Evolutionary conservation across 2,113 vertebrate genomes (phyloP).

Genomic region (Chiloscyllium plagiosum): DNA sequence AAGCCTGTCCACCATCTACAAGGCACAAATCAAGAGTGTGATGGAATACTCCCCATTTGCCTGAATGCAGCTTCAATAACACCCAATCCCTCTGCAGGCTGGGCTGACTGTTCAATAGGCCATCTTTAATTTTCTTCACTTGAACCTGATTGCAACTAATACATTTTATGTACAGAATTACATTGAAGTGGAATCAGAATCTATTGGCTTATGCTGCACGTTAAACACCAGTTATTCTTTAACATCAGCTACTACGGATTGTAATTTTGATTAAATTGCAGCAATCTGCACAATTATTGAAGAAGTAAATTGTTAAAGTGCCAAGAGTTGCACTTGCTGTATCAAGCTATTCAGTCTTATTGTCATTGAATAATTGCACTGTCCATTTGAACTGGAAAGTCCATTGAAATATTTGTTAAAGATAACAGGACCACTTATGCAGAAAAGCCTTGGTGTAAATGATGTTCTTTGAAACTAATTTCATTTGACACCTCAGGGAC

Average conservation of each 20-base stretch:
- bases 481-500: not conserved
- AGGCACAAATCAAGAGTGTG: too few species aligned
- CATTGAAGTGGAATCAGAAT: not conserved
- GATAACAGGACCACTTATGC: not conserved
- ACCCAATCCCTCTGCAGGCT: too few species aligned
- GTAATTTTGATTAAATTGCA: not conserved
- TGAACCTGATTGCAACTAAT: not conserved
- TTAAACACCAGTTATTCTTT: not conserved
- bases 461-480: not conserved
- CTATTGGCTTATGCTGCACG: not conserved
- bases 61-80: too few species aligned
- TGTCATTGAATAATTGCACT: not conserved
- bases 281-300: not conserved
- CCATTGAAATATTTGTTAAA: not conserved
- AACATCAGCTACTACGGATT: not conserved
- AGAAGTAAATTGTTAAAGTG: not conserved
- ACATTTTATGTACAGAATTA: not conserved
- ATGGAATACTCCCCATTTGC: too few species aligned
- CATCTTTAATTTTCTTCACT: not conserved
- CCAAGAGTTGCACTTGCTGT: not conserved
- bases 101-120: too few species aligned
- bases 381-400: not conserved
- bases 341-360: not conserved
- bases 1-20: too few species aligned
- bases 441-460: not conserved